Base-by-base conservation (phyloP, 1,140 invertebrate species). In the Latrodectus geometricus region DNA sequence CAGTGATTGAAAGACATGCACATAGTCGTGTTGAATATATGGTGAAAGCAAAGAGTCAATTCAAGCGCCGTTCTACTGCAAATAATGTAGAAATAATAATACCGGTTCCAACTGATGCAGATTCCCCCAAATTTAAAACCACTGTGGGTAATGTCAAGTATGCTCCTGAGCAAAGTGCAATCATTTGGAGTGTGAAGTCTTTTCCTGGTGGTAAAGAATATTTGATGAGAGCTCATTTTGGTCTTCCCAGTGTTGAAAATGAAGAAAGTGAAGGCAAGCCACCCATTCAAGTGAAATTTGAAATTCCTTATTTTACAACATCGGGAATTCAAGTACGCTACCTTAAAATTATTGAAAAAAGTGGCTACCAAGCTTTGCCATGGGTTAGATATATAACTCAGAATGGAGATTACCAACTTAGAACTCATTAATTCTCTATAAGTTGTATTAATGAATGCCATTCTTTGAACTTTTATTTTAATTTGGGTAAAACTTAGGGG, bases 351-450 rank as follows among this genome's bases (percentile, higher is more conserved):
- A 99, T 99, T 90, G 99, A 99, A 90, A 99, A 99, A 91, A 99
- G 97, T 92, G 99, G 98, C 0, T 99, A 99, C 91, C 98, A 99
- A 92, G 98, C 98, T 0, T 90, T 99, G 75, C 99, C 99, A 0
- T 99, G 98, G 99, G 98, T 99, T 9, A 93, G 98, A 48, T 99
- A 99, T 90, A 99, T 99, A 74, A 99, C 99, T 21, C 98, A 99
- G 91, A 99, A 99, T 92, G 99, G 99, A 56, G 98, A 99, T 91
- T 99, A 99, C 92, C 98, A 99, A 91, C 92, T 99, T 87, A 94
- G 98, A 91, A 99, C 97, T 87, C 97, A 97, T 92, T 98, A 93
- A 84, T 61, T 61, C 17, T 8, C 11, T 61, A 17, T 17, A 61
- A 14, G 54, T 61, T 61, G 54, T 61, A 17, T 17, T 61, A 61